Base-by-base conservation (phyloP, 2,888 invertebrate genomes). In the Ochropleura leucogaster region DNA sequence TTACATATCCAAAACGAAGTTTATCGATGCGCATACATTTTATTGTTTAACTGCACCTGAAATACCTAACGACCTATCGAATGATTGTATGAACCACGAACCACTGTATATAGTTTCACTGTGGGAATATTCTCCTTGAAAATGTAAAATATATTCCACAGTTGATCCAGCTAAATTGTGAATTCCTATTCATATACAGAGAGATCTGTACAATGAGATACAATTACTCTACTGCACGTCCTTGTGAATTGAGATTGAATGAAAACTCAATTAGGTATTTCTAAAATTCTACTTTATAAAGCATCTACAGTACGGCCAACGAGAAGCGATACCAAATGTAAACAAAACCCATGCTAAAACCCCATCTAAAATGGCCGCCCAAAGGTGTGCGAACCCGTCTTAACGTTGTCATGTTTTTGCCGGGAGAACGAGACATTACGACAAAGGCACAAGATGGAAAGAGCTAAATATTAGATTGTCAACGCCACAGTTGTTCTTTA, bases 171-270 rank as follows among this genome's bases (percentile, higher is more conserved):
- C 47, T 44, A 57, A 68, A 79, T 83, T 63, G 57, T 63, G 47
- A 78, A 83, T 53, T 73, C 62, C 57, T 69, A 59, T 51, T 66
- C 42, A 69, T 66, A 44, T 44, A 55, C 30, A 14, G n/a, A 70
- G 30, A 59, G 44, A 59, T 62, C n/a, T 59, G 53, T 40, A 20
- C 12, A 71, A 44, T 18, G 42, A 12, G 16, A 40, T 42, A n/a
- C 51, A 30, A 16, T 79, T 72, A 55, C 6, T 40, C 18, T n/a
- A 49, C 6, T 49, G n/a, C 14, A 62, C 30, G 30, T 44, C 63
- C 44, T 18, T 71, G 9, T 47, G 47, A 71, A 76, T 44, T 59
- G 14, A 16, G 18, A 42, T 60, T 70, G 30, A 55, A 60, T 14
- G 10, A 79, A 49, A 62, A 53, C 16, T 16, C n/a, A 20, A 0